Percentiles rank a stretch among this genome's conserved stretches.
phyloP scores from a whole-genome alignment of 2,888 invertebrate species.

The Seira musarum region DNA sequence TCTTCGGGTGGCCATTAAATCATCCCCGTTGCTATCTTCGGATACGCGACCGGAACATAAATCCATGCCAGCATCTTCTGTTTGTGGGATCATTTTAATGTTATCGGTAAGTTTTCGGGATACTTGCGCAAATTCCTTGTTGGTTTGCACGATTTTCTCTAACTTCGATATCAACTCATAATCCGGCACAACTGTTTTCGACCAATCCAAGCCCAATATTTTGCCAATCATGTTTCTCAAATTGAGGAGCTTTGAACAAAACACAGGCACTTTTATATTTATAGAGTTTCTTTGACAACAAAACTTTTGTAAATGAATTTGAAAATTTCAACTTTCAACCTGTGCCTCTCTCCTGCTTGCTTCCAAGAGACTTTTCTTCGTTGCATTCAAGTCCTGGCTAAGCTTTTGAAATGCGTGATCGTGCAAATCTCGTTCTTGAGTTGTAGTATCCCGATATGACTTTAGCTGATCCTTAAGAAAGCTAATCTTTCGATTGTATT shows the following conservation, averaged over 20 bases:
- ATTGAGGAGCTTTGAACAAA: constrained; percentile 81
- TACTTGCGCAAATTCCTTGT: constrained; percentile 88
- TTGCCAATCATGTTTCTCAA: constrained; percentile 84
- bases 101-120: constrained; percentile 77
- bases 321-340: constrained; percentile 69
- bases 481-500: constrained; percentile 82
- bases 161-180: constrained; percentile 84
- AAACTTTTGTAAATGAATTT: background rate
- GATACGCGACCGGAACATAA: constrained; percentile 44
- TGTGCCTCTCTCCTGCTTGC: constrained; percentile 84
- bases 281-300: no score
- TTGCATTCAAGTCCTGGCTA: constrained; percentile 82
- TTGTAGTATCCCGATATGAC: constrained; percentile 64
- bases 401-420: constrained; percentile 82
- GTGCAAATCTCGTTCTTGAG: constrained; percentile 72
- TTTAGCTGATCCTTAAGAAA: constrained; percentile 80
- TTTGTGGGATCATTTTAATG: constrained; percentile 65
- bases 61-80: constrained; percentile 30
- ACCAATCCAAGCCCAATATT: constrained; percentile 80
- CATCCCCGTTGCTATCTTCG: constrained; percentile 52
- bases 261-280: no score
- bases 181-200: constrained; percentile 78
- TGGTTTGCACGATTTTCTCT: constrained; percentile 88
- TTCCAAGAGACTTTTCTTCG: constrained; percentile 83
- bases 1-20: constrained; percentile 7